Conservation (phyloP, 1,140 invertebrate genomes). For the Pinna nobilis region DNA sequence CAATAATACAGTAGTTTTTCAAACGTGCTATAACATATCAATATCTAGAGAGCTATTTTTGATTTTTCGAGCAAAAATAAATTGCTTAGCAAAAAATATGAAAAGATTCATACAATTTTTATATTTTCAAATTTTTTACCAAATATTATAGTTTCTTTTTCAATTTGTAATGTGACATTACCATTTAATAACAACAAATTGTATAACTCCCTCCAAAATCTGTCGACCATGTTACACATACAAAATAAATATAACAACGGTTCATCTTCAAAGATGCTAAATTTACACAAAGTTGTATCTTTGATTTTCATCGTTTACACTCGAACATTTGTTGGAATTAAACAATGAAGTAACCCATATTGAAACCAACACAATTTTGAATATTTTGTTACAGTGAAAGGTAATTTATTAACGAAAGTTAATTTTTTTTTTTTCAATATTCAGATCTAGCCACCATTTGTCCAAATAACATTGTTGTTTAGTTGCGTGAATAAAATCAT, state of each 20-base stretch:
- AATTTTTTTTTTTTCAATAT: neutral
- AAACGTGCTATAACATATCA: neutral
- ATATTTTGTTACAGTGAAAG: neutral
- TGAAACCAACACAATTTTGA: neutral
- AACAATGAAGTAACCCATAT: neutral
- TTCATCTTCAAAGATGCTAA: neutral
- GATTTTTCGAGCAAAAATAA: neutral
- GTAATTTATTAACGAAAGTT: neutral
- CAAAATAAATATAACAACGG: neutral
- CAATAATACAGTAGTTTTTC: neutral
- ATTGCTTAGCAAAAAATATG: neutral
- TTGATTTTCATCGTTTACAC: neutral
- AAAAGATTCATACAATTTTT: neutral
- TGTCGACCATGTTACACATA: neutral
- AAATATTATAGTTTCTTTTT: neutral
- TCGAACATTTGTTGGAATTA: neutral
- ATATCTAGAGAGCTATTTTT: neutral
- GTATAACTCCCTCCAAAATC: neutral
- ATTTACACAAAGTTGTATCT: neutral
- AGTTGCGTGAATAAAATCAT: neutral
- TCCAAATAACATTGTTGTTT: neutral
- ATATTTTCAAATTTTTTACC: slow-evolving; percentile 1
- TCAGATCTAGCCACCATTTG: neutral
- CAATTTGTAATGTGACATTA: neutral
- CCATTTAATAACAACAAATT: neutral